phyloP scores from a whole-genome alignment of 2,113 vertebrate species.

The Gasterosteus aculeatus region DNA sequence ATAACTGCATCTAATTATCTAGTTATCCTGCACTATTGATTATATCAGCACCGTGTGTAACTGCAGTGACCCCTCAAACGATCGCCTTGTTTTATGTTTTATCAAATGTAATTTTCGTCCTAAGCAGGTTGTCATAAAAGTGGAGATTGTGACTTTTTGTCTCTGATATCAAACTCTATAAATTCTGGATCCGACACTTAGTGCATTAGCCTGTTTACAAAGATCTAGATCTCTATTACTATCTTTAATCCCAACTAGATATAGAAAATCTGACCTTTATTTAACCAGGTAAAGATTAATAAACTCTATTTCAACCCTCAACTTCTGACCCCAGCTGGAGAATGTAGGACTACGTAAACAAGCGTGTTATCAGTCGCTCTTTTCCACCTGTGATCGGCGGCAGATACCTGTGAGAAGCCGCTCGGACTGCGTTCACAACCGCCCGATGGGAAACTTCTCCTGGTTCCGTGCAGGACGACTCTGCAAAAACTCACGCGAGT shows the following conservation, averaged over 20 bases:
- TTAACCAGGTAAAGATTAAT: background rate
- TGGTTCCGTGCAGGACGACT: slow-evolving; percentile 11
- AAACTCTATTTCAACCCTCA: background rate
- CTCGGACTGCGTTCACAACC: slow-evolving; percentile 39
- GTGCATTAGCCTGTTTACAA: background rate
- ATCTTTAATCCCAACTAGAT: background rate
- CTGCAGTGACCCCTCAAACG: background rate
- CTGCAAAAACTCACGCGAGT: background rate
- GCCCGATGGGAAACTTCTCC: slow-evolving; percentile 42
- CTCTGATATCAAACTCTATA: background rate
- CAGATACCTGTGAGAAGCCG: slow-evolving; percentile 47
- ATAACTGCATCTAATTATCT: background rate
- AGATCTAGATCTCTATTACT: too few relatives aligned
- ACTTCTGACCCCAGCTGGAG: background rate
- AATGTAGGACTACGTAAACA: background rate
- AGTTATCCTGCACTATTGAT: background rate
- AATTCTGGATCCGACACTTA: background rate
- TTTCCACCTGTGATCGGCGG: background rate
- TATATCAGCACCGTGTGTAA: background rate
- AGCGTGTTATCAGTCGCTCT: background rate
- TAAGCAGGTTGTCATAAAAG: background rate
- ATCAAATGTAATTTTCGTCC: background rate
- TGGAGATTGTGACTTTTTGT: background rate
- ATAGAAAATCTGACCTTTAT: background rate
- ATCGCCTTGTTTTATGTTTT: background rate